Base-by-base conservation (phyloP, 2,797 vertebrate species). In the Erpetoichthys calabaricus region DNA sequence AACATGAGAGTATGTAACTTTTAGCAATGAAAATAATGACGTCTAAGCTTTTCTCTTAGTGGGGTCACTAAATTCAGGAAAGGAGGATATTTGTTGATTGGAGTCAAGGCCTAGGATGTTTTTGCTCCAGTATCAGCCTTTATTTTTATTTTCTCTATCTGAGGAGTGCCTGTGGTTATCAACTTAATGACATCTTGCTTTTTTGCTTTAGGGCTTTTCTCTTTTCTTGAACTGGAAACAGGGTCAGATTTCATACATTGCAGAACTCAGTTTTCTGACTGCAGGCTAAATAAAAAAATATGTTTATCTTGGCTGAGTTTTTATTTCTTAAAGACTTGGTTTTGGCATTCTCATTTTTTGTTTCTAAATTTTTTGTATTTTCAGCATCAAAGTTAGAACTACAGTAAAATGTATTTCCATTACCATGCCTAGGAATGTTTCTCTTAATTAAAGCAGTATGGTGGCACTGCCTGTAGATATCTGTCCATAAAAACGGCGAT, bases 341-440 rank as follows among this genome's bases (percentile, higher is more conserved):
- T 54, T 54, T 54, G 53, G 41, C 53, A 6, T 54, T 54, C 6
- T 6, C 4, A 54, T 54, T 54, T 54, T 54, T 54, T 54, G 41
- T 54, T 54, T 54, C 7, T 41, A 54, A 53, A 54, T 54, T 8
- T 25, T 25, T 43, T 54, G 41, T 42, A 42, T 6, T 43, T 8
- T 25, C 6, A 7, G 41, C 41, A 42, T 54, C 41, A 54, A 54
- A 54, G 53, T 42, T n/a, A 42, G 41, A 2, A 7, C 42, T 54
- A 25, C 25, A 25, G 25, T 1, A 8, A 42, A 54, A 42, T 54
- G n/a, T 5, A 4, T 54, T 54, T 54, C 53, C 6, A 42, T 42
- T 54, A 42, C 8, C 3, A 7, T 7, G 7, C 4, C 44, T 7
- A 42, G 7, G 44, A 25, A 7, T 42, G 25, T 25, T 25, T 25